A percentile compares a stretch with the other conserved stretches of the same genome.
These are phyloP conservation scores for Nasalis larvatus DNA, from an alignment of 2,113 vertebrate genomes.

Conservation along the genomic window DNA sequence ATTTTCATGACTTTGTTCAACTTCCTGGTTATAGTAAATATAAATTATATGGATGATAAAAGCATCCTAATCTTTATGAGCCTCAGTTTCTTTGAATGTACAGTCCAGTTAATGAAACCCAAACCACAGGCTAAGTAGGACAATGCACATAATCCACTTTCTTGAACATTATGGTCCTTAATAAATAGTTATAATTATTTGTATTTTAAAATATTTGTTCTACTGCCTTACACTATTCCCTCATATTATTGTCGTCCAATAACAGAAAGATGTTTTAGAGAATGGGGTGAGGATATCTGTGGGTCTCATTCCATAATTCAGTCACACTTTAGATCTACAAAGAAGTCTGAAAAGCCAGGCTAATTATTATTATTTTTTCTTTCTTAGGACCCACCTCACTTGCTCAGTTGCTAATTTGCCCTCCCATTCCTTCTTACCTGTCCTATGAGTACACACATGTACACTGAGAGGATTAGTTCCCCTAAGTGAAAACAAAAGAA, in stretches of 20 bases:
- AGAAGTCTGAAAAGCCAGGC: neutral
- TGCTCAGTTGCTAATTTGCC: neutral
- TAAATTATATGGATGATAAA: neutral
- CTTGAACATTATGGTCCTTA: neutral
- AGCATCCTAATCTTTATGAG: neutral
- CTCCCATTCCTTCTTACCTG: neutral
- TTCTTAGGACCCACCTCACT: neutral
- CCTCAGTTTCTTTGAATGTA: neutral
- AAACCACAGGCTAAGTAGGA: neutral
- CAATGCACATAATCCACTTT: neutral
- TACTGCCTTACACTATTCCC: neutral
- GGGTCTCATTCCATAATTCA: neutral
- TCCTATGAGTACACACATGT: neutral
- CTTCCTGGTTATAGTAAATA: neutral
- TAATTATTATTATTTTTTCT: neutral
- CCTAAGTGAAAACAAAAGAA: neutral
- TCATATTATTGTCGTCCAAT: neutral
- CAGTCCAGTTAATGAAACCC: neutral
- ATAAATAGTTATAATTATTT: neutral
- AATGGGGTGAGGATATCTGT: neutral
- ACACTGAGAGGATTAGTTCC: neutral
- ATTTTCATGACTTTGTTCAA: neutral
- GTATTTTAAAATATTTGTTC: neutral
- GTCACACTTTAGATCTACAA: neutral
- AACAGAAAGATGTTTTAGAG: neutral